Evolutionary conservation across 2,797 vertebrate species (phyloP).

Genomic region (Carduelis carduelis): DNA sequence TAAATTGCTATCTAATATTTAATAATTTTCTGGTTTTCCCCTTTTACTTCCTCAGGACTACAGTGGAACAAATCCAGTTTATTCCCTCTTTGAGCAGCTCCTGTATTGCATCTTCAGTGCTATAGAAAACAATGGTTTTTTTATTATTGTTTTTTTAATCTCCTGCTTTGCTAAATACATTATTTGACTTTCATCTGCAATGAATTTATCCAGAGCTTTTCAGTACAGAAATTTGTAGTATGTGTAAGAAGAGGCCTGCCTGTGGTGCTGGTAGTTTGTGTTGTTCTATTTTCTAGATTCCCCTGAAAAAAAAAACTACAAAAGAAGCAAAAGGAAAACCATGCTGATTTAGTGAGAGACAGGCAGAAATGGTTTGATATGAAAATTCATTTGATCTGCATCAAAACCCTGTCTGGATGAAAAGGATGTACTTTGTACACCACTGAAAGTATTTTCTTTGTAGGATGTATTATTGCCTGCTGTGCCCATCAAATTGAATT

Average conservation of each 20-base stretch:
- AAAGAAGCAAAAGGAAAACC: not conserved
- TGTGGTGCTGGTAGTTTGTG: not conserved
- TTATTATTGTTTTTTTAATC: not conserved
- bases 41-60: not conserved
- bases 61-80: not conserved
- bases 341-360: not conserved
- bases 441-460: not conserved
- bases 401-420: not conserved
- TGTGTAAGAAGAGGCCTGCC: not conserved
- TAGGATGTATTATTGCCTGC: not conserved
- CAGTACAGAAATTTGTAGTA: not conserved
- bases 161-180: not conserved
- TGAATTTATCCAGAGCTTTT: not conserved
- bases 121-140: not conserved
- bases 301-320: not conserved
- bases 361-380: not conserved
- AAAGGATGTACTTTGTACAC: not conserved
- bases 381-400: slow-evolving; percentile 39
- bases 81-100: not conserved
- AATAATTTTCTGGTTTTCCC: not conserved
- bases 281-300: not conserved
- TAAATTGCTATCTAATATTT: not conserved
- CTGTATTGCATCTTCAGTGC: not conserved
- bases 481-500: slow-evolving; percentile 60
- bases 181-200: not conserved